These are phyloP conservation scores for Myiotriccus ornatus DNA, from an alignment of 2,797 vertebrate genomes.

Conservation along the genomic window DNA sequence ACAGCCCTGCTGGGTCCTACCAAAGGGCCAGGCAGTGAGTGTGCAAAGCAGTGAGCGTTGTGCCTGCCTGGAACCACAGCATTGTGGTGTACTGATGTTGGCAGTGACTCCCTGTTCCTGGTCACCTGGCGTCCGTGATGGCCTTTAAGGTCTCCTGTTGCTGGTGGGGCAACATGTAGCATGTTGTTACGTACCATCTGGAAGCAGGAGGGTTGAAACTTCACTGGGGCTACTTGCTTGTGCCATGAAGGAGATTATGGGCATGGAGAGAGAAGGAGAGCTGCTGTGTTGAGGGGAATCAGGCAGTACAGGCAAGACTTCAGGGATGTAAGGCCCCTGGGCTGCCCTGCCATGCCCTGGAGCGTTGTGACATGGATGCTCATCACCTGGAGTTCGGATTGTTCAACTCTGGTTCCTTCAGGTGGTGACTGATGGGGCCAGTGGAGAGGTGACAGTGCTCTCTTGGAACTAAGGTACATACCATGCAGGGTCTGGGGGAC, in stretches of 20 bases:
- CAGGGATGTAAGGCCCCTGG: not conserved
- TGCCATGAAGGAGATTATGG: fast-evolving
- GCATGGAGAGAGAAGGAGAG: not conserved
- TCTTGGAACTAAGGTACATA: not conserved
- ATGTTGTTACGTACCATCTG: fast-evolving
- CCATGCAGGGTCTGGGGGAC: not conserved
- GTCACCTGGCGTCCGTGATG: fast-evolving
- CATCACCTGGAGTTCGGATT: fast-evolving
- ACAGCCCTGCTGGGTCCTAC: not conserved
- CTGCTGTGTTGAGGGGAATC: not conserved
- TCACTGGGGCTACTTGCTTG: not conserved
- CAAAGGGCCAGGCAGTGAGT: not conserved
- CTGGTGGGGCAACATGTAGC: not conserved
- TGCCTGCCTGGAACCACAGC: fast-evolving
- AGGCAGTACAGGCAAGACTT: not conserved
- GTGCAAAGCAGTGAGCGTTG: not conserved
- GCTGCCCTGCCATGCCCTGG: not conserved
- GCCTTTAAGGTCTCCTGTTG: fast-evolving
- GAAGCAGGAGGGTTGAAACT: not conserved
- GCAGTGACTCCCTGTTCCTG: not conserved
- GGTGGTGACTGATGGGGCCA: not conserved
- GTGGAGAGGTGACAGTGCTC: not conserved
- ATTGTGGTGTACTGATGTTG: not conserved
- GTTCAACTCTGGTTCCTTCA: not conserved
- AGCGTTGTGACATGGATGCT: too few relatives aligned